A percentile compares a stretch with the other conserved stretches of the same genome.
These are phyloP conservation scores for Tanypteryx hageni DNA, from an alignment of 2,888 invertebrate species.

Conservation along the genomic window DNA sequence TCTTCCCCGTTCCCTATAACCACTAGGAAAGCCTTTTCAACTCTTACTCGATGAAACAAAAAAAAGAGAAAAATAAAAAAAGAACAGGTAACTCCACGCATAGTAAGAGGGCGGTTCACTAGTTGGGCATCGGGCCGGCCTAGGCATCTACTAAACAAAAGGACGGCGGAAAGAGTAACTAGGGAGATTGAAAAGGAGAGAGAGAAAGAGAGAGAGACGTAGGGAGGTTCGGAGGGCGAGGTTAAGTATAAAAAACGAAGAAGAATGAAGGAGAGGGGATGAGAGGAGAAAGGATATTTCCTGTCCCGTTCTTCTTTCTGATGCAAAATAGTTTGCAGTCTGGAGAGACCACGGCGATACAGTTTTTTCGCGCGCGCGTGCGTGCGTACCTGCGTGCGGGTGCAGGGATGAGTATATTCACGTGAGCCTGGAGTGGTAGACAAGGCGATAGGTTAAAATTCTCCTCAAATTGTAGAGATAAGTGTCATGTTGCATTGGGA, in stretches of 20 bases:
- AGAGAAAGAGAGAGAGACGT: constrained; percentile 43
- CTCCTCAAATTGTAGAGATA: background rate
- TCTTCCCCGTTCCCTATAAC: background rate
- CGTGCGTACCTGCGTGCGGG: too few relatives aligned
- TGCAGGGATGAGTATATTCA: background rate
- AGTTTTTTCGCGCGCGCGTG: background rate
- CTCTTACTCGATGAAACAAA: constrained; percentile 50
- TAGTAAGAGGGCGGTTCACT: constrained; percentile 35
- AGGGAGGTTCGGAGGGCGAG: background rate
- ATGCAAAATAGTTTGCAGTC: constrained; percentile 58
- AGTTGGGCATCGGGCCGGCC: background rate
- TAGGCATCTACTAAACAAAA: constrained; percentile 37
- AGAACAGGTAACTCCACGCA: constrained; percentile 39
- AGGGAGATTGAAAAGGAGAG: constrained; percentile 32
- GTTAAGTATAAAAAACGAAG: background rate
- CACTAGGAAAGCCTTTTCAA: constrained; percentile 42
- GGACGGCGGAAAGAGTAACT: background rate
- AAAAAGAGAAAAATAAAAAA: constrained; percentile 19
- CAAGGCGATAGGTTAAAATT: background rate
- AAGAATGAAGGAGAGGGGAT: background rate
- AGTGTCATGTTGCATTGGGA: background rate
- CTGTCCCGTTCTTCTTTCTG: constrained; percentile 44
- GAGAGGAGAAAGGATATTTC: constrained; percentile 28
- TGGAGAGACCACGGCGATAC: constrained; percentile 28
- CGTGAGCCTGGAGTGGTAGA: background rate